Evolutionary conservation across 2,888 invertebrate species (phyloP).

Genomic region (Iselma pallidipennis): DNA sequence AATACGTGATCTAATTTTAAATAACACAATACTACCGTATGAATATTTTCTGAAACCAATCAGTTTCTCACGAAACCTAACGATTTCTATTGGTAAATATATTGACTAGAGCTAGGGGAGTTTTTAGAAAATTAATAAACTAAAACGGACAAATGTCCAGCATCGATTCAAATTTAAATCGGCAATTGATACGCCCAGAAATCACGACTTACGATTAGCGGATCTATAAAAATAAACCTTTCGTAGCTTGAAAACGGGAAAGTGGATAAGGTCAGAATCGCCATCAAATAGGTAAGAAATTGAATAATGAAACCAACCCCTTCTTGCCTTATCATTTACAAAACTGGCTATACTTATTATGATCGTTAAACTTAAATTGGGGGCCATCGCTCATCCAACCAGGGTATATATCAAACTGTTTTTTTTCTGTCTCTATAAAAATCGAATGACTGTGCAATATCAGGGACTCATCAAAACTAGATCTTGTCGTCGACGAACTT

Average conservation of each 20-base stretch:
- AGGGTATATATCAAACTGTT: slow-evolving; percentile 5
- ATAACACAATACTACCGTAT: slow-evolving; percentile 48
- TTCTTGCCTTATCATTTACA: slow-evolving; percentile 13
- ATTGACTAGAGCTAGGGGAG: neutral
- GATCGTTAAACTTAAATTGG: slow-evolving; percentile 18
- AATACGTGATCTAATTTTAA: slow-evolving; percentile 55
- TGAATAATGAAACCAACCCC: too few relatives aligned
- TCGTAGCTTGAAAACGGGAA: too few relatives aligned
- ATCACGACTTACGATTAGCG: neutral
- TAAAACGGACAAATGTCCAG: neutral
- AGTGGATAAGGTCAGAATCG: too few relatives aligned
- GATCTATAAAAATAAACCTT: too few relatives aligned
- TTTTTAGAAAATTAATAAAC: neutral
- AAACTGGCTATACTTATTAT: slow-evolving; percentile 20
- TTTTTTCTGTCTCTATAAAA: slow-evolving; percentile 13
- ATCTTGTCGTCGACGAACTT: slow-evolving; percentile 2
- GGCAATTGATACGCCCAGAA: neutral
- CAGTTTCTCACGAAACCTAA: slow-evolving; percentile 28
- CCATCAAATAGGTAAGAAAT: too few relatives aligned
- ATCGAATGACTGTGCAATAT: slow-evolving; percentile 11
- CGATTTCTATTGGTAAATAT: slow-evolving; percentile 13
- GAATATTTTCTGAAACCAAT: slow-evolving; percentile 46
- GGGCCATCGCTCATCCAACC: neutral
- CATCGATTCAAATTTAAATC: neutral
- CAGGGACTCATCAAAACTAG: slow-evolving; percentile 21